Base-by-base conservation (phyloP, 2,113 vertebrate genomes). In the Calidris pygmaea region DNA sequence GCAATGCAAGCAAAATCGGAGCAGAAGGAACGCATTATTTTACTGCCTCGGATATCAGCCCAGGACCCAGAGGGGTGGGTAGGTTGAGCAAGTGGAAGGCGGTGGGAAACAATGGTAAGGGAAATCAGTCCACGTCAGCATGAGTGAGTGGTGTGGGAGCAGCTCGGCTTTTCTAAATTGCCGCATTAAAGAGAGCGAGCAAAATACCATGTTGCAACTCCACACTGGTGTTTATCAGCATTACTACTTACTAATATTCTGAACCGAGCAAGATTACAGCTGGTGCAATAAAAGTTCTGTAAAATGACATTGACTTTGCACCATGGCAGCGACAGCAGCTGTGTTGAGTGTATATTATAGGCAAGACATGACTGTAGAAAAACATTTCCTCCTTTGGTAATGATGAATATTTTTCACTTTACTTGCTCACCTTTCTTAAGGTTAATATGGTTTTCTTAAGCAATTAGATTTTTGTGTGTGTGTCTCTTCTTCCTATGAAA, bases 1-100 rank as follows among this genome's bases (percentile, higher is more conserved):
- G 91, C 84, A 92, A 34, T 0, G 7, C 73, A 63, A 92, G 77
- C 89, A 87, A 75, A 92, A 74, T 20, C 1, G 0, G 73, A 92
- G 77, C 74, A 95, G 95, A 92, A 95, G 47, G 76, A 94, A 72
- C 30, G 68, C 70, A 39, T 92, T 95, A 78, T 94, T 94, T 94
- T 68, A 56, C 84, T 94, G 91, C 83, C 60, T 70, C 37, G 41
- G 27, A 29, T 88, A 50, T 90, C 32, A 0, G 72, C 79, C 60
- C n/a, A 30, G 77, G 56, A 95, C 77, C 24, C 47, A 27, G 77
- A 48, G 70, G 34, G 34, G 87, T 94, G 84, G 43, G 81, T 87
- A 75, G 89, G n/a, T 30, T 90, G 73, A 81, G 81, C 84, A 89
- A 96, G 73, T 78, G 45, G 60, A 85, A 92, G 93, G 89, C 39